phyloP scores from a whole-genome alignment of 2,113 vertebrate genomes.

The Erythrocebus patas region DNA sequence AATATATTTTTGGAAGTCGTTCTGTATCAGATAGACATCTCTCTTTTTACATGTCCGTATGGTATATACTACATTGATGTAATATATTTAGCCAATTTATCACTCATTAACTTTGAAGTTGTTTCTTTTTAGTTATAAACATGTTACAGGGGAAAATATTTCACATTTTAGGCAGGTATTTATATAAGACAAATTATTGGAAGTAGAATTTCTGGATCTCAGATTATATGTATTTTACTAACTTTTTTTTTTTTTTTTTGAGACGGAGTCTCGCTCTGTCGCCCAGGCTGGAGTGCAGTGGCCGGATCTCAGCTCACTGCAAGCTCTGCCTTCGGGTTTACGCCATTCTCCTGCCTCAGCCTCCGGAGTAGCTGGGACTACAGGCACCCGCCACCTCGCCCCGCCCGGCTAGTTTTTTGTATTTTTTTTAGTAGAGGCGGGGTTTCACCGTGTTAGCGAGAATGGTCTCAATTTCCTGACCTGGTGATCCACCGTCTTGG shows the following conservation, averaged over 20 bases:
- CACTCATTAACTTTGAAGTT: not conserved
- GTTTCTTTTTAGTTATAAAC: not conserved
- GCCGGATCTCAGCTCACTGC: no score
- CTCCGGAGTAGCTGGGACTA: no score
- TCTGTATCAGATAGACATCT: not conserved
- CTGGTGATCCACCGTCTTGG: no score
- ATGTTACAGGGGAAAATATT: not conserved
- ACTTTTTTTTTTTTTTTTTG: not conserved
- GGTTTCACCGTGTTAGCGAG: no score
- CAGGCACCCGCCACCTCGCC: no score
- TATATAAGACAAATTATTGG: not conserved
- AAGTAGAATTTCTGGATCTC: conserved; percentile 17
- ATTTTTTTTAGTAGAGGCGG: no score
- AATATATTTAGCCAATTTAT: not conserved
- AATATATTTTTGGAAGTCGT: conserved; percentile 4
- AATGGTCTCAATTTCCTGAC: no score
- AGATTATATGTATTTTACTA: not conserved
- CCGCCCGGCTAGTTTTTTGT: no score
- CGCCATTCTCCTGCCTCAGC: no score
- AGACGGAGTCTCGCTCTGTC: no score
- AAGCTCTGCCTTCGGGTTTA: no score
- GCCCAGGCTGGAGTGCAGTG: no score
- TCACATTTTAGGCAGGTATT: not conserved
- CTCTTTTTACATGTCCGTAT: not conserved
- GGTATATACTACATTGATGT: not conserved